Evolutionary conservation across 1,140 invertebrate genomes (phyloP).

Genomic region (Anthonomus grandis): DNA sequence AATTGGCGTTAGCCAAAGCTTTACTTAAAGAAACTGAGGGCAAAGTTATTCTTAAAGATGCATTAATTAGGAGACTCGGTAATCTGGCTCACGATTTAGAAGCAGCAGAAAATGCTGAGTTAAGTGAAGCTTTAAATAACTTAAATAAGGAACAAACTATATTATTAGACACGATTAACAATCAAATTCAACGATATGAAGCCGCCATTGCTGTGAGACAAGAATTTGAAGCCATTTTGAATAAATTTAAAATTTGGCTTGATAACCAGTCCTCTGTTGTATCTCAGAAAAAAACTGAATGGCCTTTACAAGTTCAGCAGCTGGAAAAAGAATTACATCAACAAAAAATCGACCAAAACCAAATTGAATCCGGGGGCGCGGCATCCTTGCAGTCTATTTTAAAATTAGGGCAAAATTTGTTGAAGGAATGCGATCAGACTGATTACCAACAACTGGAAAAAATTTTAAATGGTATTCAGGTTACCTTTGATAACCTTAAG

Average conservation of each 20-base stretch:
- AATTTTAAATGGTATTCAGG: slow-evolving; percentile 64
- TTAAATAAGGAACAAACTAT: slow-evolving; percentile 68
- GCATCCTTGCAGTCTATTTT: slow-evolving; percentile 70
- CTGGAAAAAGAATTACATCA: slow-evolving; percentile 76
- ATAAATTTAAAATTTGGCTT: slow-evolving; percentile 75
- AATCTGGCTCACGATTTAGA: slow-evolving; percentile 85
- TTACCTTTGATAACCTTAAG: slow-evolving; percentile 66
- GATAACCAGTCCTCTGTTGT: slow-evolving; percentile 72
- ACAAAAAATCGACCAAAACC: slow-evolving; percentile 68
- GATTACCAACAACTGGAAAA: slow-evolving; percentile 64
- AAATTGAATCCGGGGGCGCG: slow-evolving; percentile 76
- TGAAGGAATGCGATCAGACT: slow-evolving; percentile 76
- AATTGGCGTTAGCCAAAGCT: slow-evolving; percentile 66
- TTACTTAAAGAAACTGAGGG: slow-evolving; percentile 80
- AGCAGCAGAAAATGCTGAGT: slow-evolving; percentile 66
- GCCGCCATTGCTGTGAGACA: slow-evolving; percentile 65
- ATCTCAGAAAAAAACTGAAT: slow-evolving; percentile 68
- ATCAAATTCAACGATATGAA: slow-evolving; percentile 68
- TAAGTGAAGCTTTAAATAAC: slow-evolving; percentile 64
- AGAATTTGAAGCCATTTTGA: slow-evolving; percentile 73
- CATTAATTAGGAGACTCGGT: slow-evolving; percentile 75
- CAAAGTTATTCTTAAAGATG: slow-evolving; percentile 77
- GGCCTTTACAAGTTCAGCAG: slow-evolving; percentile 67
- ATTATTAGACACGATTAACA: slow-evolving; percentile 65
- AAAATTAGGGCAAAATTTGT: slow-evolving; percentile 69